Evolutionary conservation across 2,888 invertebrate genomes (phyloP), one percentile per base, ranked within the genome.

Genomic region (Scaptomyza cyrtandrae): DNA sequence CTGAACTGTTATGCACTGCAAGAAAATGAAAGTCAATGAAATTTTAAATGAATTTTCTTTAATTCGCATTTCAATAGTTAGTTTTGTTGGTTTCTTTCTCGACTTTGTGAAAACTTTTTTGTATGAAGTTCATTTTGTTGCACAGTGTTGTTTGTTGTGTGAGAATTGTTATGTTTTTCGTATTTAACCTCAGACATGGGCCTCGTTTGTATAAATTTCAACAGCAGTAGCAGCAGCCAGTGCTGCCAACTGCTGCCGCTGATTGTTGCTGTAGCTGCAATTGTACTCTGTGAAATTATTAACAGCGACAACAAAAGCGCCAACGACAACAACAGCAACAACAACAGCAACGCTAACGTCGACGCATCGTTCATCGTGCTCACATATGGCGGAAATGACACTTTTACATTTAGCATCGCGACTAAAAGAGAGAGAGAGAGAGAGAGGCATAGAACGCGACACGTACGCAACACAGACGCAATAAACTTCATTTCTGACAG

Each of bases 401-500:
- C 82, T 87, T 81, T 80, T 86, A 85, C 85, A 83, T 83, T 80
- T 77, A 78, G 69, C 83, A 72, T 54, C 65, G 73, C 74, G 70
- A 41, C 53, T 11, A 46, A 13, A 13, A n/a, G 13, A 24, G 35
- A 7, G n/a, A 2, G 29, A 6, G 46, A 5, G 27, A n/a, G n/a
- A 29, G 52, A 11, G 50, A 50, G 56, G 11, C 5, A 44, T 5
- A 56, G 67, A 44, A 44, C 46, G 69, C 55, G 65, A 69, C 77
- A 69, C 70, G 75, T 63, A 72, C 72, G 80, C 82, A 69, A 78
- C 75, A 83, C 89, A 90, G 90, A 90, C 90, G 82, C 90, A 88
- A 90, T 90, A 90, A 90, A 90, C 90, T 90, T 90, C 89, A 90
- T 73, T 90, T 90, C 72, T 90, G 90, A 90, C 90, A 90, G 89